Base-by-base conservation (phyloP, 1,140 invertebrate species). In the Lepidurus arcticus region DNA sequence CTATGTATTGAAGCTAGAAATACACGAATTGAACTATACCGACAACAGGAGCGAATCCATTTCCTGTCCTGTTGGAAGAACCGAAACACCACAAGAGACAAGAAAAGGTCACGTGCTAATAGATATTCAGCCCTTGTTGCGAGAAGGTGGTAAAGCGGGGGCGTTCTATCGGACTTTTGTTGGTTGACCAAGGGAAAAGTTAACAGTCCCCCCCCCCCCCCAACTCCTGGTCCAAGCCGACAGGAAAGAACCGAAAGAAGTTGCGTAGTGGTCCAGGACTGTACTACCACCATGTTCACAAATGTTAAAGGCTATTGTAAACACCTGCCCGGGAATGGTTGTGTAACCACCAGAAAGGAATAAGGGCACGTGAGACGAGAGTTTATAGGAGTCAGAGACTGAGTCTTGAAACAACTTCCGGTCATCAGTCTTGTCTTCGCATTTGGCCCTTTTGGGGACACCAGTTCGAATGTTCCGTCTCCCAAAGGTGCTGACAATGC, bases 401-500 rank as follows among this genome's bases (percentile, higher is more conserved):
- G 21, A 65, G 53, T 65, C 8, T 21, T 13, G 53, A 65, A 21
- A 21, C 21, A 65, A 65, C 53, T 65, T 65, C 53, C 53, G 53
- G 53, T 65, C 53, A 65, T 65, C 53, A 65, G 53, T 65, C 53
- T 21, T 65, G 53, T 65, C 53, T 65, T 65, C 16, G 53, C 16
- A 65, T 13, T 21, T 65, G 21, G 34, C 2, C 34, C 34, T 34
- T 34, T 34, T 34, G 34, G 53, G 53, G 13, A 65, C 53, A 21
- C 21, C 53, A 8, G 53, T 34, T 65, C 21, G n/a, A 65, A 65
- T 21, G 53, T 65, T 34, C 47, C 16, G 16, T 65, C 53, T n/a
- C 53, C 16, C 53, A 65, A 65, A 65, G 53, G 53, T 65, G 53
- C 16, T 65, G 53, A 65, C 53, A 65, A 65, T 65, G 53, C 53